A percentile compares a stretch with the other conserved stretches of the same genome.
These are phyloP conservation scores for Trachelus iudaicus DNA, from an alignment of 2,888 invertebrate species.

Conservation along the genomic window DNA sequence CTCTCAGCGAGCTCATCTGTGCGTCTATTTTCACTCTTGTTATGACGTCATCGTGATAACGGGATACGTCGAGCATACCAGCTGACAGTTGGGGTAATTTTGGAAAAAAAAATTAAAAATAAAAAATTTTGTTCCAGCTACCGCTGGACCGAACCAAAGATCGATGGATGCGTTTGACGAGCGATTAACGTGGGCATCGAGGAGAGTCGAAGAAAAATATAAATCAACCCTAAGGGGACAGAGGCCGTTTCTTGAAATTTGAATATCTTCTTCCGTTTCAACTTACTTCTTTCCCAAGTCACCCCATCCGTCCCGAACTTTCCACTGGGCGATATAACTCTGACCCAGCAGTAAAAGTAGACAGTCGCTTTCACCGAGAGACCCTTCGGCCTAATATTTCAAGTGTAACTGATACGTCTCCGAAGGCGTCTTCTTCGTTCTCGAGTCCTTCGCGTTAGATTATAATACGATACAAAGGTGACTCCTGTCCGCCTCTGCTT, in stretches of 20 bases:
- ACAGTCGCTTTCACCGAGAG: slow-evolving; percentile 7
- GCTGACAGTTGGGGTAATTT: neutral
- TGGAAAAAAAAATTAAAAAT: no score
- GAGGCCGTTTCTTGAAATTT: neutral
- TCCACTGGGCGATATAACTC: neutral
- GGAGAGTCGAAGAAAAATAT: neutral
- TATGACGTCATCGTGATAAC: neutral
- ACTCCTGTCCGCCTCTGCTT: neutral
- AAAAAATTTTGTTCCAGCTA: neutral
- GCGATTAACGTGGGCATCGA: neutral
- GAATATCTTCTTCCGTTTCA: neutral
- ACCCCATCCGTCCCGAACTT: no score
- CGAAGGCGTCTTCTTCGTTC: neutral
- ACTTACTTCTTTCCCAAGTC: neutral
- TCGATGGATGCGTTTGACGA: neutral
- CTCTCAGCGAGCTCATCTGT: neutral
- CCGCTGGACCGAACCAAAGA: neutral
- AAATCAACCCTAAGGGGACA: neutral
- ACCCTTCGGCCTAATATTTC: slow-evolving; percentile 18
- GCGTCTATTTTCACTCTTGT: neutral
- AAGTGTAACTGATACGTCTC: slow-evolving; percentile 25
- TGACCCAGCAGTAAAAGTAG: neutral
- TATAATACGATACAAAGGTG: neutral
- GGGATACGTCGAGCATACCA: neutral
- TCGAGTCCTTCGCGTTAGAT: neutral